Evolutionary conservation across 2,113 vertebrate species (phyloP).

Genomic region (Cygnus buccinator): DNA sequence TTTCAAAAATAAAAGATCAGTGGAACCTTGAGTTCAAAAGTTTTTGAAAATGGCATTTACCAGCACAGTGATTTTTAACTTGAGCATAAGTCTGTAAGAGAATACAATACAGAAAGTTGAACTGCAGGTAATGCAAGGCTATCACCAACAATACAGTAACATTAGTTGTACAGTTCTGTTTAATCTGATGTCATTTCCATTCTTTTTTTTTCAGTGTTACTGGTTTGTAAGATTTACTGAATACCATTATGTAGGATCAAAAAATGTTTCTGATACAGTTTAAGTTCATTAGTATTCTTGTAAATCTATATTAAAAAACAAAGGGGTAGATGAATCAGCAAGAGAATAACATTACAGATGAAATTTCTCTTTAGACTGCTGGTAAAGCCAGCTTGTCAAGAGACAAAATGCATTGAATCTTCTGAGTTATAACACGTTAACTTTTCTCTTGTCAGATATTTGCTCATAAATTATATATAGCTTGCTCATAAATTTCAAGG

Average conservation of each 20-base stretch:
- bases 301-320: background rate
- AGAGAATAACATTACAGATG: background rate
- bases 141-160: background rate
- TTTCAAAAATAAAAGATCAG: background rate
- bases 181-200: background rate
- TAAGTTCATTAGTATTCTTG: background rate
- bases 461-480: background rate
- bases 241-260: background rate
- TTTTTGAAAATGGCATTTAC: background rate
- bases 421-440: background rate
- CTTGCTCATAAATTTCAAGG: background rate
- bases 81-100: fast-evolving
- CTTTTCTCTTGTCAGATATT: background rate
- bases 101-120: background rate
- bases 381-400: background rate
- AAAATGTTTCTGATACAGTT: background rate
- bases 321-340: fast-evolving
- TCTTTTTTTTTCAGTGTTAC: background rate
- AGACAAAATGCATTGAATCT: background rate
- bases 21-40: background rate
- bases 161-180: background rate
- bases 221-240: background rate
- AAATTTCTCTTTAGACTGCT: background rate
- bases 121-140: background rate
- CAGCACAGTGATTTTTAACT: background rate